phyloP scores from a whole-genome alignment of 2,797 vertebrate genomes.

The Pelochelys cantorii region DNA sequence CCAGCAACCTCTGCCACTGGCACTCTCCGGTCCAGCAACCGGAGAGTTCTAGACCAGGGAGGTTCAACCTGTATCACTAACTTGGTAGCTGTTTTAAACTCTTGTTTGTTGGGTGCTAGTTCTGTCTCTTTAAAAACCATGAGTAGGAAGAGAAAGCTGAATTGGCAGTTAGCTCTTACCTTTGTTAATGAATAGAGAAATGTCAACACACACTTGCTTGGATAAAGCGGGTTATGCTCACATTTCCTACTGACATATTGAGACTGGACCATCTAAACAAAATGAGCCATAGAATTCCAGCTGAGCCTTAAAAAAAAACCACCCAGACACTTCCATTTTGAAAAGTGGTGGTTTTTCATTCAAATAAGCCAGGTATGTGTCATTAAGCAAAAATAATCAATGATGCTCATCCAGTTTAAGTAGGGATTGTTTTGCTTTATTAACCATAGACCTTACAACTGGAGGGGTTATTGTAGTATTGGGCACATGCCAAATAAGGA shows the following conservation, averaged over 20 bases:
- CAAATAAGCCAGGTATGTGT: background rate
- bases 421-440: background rate
- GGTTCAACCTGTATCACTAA: background rate
- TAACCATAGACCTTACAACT: background rate
- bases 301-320: background rate
- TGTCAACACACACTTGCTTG: slow-evolving; percentile 56
- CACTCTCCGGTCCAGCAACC: too few relatives aligned
- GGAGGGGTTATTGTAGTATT: background rate
- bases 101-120: background rate
- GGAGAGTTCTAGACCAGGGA: too few relatives aligned
- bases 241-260: slow-evolving; percentile 9
- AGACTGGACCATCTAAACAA: background rate
- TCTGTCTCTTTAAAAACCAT: slow-evolving; percentile 33
- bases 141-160: slow-evolving; percentile 32
- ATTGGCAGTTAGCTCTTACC: slow-evolving; percentile 11
- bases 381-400: background rate
- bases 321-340: background rate
- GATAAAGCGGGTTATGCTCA: slow-evolving; percentile 24
- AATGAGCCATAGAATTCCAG: slow-evolving; percentile 1
- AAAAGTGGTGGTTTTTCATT: background rate
- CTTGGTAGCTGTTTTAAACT: background rate
- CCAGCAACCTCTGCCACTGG: too few relatives aligned
- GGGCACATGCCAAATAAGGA: background rate
- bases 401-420: background rate
- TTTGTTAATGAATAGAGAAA: slow-evolving; percentile 74